A percentile compares a stretch with the other conserved stretches of the same genome.
Evolutionary conservation across 2,113 vertebrate species (phyloP).

Genomic region (Aphyosemion australe): DNA sequence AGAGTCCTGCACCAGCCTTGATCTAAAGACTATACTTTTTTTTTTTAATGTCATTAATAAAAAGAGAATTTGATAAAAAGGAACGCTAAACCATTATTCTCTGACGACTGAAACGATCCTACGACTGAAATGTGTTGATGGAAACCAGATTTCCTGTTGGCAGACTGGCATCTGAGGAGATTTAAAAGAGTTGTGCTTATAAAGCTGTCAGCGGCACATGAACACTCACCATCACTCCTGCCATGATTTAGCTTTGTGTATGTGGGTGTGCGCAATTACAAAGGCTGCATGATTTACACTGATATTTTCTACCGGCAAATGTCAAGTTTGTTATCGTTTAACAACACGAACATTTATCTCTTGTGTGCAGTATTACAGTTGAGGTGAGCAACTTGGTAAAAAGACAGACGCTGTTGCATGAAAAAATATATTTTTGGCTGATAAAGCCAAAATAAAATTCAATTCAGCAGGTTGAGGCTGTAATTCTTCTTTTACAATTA

Average conservation of each 20-base stretch:
- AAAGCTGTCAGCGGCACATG: conserved; percentile 61
- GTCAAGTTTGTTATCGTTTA: conserved; percentile 36
- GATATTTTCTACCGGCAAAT: conserved; percentile 52
- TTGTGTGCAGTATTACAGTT: conserved; percentile 8
- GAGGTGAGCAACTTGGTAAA: conserved; percentile 12
- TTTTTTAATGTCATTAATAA: conserved; percentile 15
- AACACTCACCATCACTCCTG: conserved; percentile 44
- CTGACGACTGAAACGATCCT: conserved; percentile 17
- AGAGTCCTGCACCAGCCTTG: background rate
- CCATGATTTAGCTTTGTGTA: conserved; percentile 30
- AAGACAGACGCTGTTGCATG: background rate
- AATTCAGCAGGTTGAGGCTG: conserved; percentile 27
- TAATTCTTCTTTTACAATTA: conserved; percentile 45
- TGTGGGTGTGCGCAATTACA: conserved; percentile 36
- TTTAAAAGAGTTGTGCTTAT: conserved; percentile 62
- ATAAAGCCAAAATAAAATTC: conserved; percentile 8
- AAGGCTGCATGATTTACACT: conserved; percentile 54
- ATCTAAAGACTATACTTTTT: background rate
- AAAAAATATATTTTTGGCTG: background rate
- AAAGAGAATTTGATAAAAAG: background rate
- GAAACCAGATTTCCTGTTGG: conserved; percentile 54
- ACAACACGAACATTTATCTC: conserved; percentile 26
- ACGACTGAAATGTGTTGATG: conserved; percentile 38
- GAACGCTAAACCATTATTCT: conserved; percentile 1
- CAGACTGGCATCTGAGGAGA: conserved; percentile 41